Evolutionary conservation across 2,797 vertebrate genomes (phyloP).

Genomic region (Tragopan temminckii): DNA sequence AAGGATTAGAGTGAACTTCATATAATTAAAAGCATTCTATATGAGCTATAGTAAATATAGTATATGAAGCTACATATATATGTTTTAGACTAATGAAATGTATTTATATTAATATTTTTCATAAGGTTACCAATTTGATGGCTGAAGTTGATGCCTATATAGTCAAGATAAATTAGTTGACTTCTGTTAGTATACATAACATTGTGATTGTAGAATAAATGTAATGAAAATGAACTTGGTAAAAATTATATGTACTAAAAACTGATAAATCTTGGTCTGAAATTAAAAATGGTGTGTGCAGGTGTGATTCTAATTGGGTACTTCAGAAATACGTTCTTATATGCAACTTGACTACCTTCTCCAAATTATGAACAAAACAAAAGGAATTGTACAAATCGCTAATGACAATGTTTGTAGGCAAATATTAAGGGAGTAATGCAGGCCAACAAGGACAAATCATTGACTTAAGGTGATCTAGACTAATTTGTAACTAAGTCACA

Average conservation of each 20-base stretch:
- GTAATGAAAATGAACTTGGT: background rate
- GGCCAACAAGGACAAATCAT: background rate
- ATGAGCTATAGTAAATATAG: background rate
- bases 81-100: background rate
- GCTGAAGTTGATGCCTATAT: background rate
- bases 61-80: background rate
- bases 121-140: background rate
- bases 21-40: background rate
- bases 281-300: background rate
- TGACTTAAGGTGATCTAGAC: background rate
- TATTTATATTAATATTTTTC: background rate
- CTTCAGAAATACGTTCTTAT: background rate
- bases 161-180: background rate
- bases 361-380: background rate
- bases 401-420: background rate
- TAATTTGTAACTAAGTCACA: background rate
- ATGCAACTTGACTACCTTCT: background rate
- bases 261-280: background rate
- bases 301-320: background rate
- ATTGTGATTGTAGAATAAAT: background rate
- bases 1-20: background rate
- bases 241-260: conserved; percentile 1
- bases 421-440: background rate
- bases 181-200: background rate
- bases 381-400: background rate